Evolutionary conservation across 2,888 invertebrate genomes (phyloP), one percentile per base, ranked within the genome.

Genomic region (Eremobia ochroleuca): DNA sequence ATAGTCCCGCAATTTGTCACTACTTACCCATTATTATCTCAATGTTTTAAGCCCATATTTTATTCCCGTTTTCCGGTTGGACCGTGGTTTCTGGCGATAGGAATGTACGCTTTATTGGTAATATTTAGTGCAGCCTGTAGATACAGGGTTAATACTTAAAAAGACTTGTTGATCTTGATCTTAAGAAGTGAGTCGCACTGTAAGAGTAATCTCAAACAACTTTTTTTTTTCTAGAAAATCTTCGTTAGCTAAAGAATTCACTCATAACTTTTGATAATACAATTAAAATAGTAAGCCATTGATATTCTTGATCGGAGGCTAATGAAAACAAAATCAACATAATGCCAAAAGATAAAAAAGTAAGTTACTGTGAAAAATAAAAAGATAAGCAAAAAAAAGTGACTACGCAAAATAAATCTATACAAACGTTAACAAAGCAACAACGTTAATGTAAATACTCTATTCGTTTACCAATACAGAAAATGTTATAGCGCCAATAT

Each of bases 1-100:
- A 73, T 77, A 74, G 71, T 68, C 67, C 37, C 52, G 66, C 77
- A 65, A 74, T 84, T 83, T 76, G 76, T 87, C 74, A 81, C 72
- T 65, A 69, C 66, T 72, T 65, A 76, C 25, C 68, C 62, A 76
- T 77, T 83, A 77, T 81, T 86, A 76, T 83, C 71, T 77, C 43
- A 62, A 77, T 83, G 77, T 81, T 83, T 74, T 76, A 67, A 70
- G 72, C 62, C 40, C 31, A 37, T 75, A 68, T 68, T 85, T 85
- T 75, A 72, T 68, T 62, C n/a, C 49, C 61, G 1, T 34, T 67
- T 49, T 40, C 62, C 76, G 25, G 43, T 67, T 43, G 21, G 43
- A n/a, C 34, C 5, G 15, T 62, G 66, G 59, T 83, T 52, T 61
- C 9, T 69, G n/a, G 49, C 21, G 55, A 66, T 68, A 68, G 49